Percentiles rank a stretch among this genome's conserved stretches.
Evolutionary conservation across 2,113 vertebrate species (phyloP).

Genomic region (Illadopsis cleaveri): DNA sequence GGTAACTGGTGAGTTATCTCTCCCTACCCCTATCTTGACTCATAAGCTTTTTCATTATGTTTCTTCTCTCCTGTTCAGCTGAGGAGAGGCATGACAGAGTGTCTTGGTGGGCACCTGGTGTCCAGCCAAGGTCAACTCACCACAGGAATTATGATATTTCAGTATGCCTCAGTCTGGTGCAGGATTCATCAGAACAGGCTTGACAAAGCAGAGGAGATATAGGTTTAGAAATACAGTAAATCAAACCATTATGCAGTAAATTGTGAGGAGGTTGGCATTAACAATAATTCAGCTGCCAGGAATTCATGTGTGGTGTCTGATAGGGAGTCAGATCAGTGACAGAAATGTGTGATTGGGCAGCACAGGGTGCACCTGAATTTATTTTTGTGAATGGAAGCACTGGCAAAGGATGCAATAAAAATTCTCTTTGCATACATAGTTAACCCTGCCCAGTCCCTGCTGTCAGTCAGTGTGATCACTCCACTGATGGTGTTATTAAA

Average conservation of each 20-base stretch:
- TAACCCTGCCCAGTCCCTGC: background rate
- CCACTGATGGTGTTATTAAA: background rate
- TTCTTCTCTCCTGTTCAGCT: background rate
- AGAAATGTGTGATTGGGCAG: background rate
- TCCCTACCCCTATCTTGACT: background rate
- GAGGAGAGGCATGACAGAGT: background rate
- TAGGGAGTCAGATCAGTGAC: background rate
- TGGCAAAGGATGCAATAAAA: background rate
- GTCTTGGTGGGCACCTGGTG: background rate
- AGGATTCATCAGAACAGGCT: background rate
- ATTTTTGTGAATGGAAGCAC: background rate
- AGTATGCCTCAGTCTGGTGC: accelerated
- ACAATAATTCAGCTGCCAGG: background rate
- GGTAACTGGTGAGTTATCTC: background rate
- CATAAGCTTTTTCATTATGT: background rate
- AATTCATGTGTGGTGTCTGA: background rate
- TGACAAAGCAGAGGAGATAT: background rate
- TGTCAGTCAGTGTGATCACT: background rate
- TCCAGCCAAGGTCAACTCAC: background rate
- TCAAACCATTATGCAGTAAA: background rate
- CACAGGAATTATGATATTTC: accelerated
- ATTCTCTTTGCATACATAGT: background rate
- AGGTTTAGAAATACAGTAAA: background rate
- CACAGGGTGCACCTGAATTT: background rate
- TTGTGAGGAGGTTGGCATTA: background rate